These are phyloP conservation scores for Hydrophis major DNA, from an alignment of 2,797 vertebrate genomes.

Conservation along the genomic window DNA sequence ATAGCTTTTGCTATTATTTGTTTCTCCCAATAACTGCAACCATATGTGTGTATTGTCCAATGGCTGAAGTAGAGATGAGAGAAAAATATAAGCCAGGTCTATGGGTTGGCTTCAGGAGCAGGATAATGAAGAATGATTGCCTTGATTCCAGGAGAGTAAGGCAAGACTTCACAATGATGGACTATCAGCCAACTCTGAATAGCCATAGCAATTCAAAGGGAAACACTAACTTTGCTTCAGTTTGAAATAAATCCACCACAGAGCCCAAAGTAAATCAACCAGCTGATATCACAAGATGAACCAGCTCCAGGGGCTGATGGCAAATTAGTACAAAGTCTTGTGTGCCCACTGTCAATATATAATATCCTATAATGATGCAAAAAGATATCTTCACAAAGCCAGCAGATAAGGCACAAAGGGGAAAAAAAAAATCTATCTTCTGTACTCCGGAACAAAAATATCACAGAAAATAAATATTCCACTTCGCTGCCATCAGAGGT, in stretches of 20 bases:
- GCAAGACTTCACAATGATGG: neutral
- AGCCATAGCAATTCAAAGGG: neutral
- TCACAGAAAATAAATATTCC: neutral
- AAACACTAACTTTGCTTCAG: neutral
- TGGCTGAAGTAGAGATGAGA: neutral
- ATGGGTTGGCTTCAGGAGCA: neutral
- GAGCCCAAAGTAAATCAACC: neutral
- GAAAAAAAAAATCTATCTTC: neutral
- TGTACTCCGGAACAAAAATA: neutral
- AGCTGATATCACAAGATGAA: neutral
- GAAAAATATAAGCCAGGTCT: neutral
- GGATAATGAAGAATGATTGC: neutral
- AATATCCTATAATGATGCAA: neutral
- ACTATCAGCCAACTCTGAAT: neutral
- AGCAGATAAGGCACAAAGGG: neutral
- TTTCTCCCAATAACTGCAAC: neutral
- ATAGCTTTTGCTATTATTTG: neutral
- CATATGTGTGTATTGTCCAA: neutral
- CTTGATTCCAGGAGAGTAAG: neutral
- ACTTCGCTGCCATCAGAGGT: neutral
- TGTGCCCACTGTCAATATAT: neutral
- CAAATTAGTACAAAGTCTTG: neutral
- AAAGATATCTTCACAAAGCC: neutral
- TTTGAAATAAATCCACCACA: neutral
- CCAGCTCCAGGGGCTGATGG: neutral